Conservation (phyloP, 2,797 vertebrate genomes). For the Coendou prehensilis region DNA sequence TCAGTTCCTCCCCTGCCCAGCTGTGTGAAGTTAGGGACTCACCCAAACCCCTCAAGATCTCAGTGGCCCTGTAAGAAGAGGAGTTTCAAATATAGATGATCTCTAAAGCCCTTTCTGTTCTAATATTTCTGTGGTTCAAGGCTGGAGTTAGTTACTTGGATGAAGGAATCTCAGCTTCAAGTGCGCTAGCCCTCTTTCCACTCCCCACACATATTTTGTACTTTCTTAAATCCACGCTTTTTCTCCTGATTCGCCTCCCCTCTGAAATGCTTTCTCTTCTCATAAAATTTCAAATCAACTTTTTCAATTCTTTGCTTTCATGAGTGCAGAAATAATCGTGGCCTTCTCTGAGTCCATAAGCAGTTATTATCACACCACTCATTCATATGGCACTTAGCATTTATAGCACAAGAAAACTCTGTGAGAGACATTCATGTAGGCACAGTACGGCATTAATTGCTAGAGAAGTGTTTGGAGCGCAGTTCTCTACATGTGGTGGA, state of each 20-base stretch:
- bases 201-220: neutral
- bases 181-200: neutral
- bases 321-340: constrained; percentile 59
- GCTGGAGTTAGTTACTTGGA: neutral
- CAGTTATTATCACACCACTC: constrained; percentile 70
- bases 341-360: constrained; percentile 59
- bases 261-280: constrained; percentile 36
- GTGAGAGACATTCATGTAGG: constrained; percentile 21
- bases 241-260: neutral
- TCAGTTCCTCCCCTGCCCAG: neutral
- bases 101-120: neutral
- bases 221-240: neutral
- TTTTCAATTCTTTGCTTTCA: constrained; percentile 65
- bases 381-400: constrained; percentile 52
- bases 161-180: neutral
- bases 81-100: neutral
- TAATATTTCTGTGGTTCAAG: neutral
- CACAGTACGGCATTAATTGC: constrained; percentile 28
- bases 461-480: constrained; percentile 59
- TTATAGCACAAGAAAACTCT: constrained; percentile 64
- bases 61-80: neutral
- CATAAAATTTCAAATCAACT: constrained; percentile 47
- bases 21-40: neutral
- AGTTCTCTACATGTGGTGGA: constrained; percentile 69
- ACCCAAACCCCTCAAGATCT: neutral